These are phyloP conservation scores for Allygus modestus DNA, from an alignment of 2,888 invertebrate species.

Conservation along the genomic window DNA sequence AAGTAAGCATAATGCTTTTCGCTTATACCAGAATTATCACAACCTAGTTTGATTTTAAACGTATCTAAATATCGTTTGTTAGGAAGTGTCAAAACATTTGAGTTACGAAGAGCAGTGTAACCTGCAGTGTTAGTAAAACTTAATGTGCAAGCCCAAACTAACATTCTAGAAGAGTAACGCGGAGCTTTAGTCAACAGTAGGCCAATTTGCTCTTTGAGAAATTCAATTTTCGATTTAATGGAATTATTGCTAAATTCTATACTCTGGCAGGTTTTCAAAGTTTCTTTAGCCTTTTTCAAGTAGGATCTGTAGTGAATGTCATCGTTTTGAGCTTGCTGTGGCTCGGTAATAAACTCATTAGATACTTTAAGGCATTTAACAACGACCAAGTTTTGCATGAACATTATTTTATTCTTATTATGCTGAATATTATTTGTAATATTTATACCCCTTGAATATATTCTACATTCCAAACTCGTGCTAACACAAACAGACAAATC, in stretches of 20 bases:
- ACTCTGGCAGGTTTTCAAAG: background rate
- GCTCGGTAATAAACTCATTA: background rate
- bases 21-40: slow-evolving; percentile 16
- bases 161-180: background rate
- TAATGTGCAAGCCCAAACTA: slow-evolving; percentile 14
- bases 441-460: background rate
- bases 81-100: slow-evolving; percentile 17
- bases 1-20: slow-evolving; percentile 7
- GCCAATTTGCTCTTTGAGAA: slow-evolving; percentile 2
- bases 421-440: background rate
- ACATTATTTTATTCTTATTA: background rate
- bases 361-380: background rate
- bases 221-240: background rate
- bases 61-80: slow-evolving; percentile 29
- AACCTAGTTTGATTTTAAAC: slow-evolving; percentile 34
- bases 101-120: slow-evolving; percentile 11
- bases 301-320: background rate
- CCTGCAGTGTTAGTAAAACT: slow-evolving; percentile 19
- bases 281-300: background rate
- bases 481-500: slow-evolving; percentile 33
- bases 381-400: background rate
- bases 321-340: background rate
- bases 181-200: background rate
- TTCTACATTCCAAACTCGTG: slow-evolving; percentile 6
- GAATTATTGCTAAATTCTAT: background rate